A percentile compares a stretch with the other conserved stretches of the same genome.
Evolutionary conservation across 2,113 vertebrate species (phyloP).

Genomic region (Catharus minimus): DNA sequence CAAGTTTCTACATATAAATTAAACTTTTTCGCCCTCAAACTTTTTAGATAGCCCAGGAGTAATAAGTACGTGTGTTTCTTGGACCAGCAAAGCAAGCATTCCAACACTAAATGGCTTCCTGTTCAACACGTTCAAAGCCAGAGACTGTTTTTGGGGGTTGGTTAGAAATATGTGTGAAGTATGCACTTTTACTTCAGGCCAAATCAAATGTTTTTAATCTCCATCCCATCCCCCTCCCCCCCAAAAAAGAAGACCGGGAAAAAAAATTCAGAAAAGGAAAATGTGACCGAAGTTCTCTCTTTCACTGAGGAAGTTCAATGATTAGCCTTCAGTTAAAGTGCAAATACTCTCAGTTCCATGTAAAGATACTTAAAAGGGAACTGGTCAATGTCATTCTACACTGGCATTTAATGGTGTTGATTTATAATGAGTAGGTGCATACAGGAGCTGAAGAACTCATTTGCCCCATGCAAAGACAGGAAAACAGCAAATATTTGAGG

Average conservation of each 20-base stretch:
- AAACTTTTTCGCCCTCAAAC: conserved; percentile 79
- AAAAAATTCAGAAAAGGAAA: conserved; percentile 41
- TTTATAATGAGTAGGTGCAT: conserved; percentile 9
- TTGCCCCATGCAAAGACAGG: conserved; percentile 1
- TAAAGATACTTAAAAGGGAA: conserved; percentile 75
- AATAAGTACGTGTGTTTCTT: conserved; percentile 85
- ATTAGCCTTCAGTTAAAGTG: conserved; percentile 69
- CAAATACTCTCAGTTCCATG: conserved; percentile 76
- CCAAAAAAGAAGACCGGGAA: not conserved
- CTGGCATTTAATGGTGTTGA: conserved; percentile 32
- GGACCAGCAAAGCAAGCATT: conserved; percentile 86
- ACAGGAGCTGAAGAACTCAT: conserved; percentile 24
- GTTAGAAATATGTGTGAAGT: conserved; percentile 88
- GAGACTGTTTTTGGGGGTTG: conserved; percentile 81
- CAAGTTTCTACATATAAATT: conserved; percentile 82
- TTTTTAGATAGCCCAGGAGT: conserved; percentile 80
- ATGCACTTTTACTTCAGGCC: conserved; percentile 87
- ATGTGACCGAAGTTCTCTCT: conserved; percentile 74
- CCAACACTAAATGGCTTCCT: conserved; percentile 94
- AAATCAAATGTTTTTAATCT: conserved; percentile 90
- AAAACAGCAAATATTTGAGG: conserved; percentile 59
- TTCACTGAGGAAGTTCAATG: conserved; percentile 70
- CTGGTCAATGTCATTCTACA: conserved; percentile 47
- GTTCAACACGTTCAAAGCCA: conserved; percentile 87
- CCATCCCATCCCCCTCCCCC: not conserved